A percentile compares a stretch with the other conserved stretches of the same genome.
Evolutionary conservation across 30 jellyfish, hydroid and myxozoan species (phyloP).

Genomic region (Aurelia aurita complex sp. Pacific): DNA sequence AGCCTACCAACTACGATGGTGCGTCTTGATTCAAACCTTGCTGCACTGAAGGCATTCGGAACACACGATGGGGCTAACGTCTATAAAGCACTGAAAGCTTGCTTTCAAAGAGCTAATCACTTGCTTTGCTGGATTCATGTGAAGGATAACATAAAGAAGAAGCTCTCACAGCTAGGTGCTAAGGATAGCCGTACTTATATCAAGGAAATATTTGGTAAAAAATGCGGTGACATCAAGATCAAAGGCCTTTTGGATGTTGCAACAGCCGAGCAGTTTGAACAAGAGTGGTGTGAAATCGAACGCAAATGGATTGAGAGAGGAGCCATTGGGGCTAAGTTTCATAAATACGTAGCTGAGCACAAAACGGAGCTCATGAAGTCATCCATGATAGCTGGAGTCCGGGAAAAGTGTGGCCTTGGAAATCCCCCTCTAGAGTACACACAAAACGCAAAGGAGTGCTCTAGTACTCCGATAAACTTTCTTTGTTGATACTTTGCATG

Average conservation of each 20-base stretch:
- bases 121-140: slow-evolving; percentile 49
- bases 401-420: slow-evolving; percentile 59
- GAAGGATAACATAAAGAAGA: slow-evolving; percentile 43
- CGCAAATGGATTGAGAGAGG: slow-evolving; percentile 24
- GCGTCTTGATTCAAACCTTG: slow-evolving; percentile 31
- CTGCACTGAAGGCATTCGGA: slow-evolving; percentile 38
- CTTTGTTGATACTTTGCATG: too few relatives aligned
- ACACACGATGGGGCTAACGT: slow-evolving; percentile 34
- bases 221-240: slow-evolving; percentile 19
- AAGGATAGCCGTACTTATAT: neutral
- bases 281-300: slow-evolving; percentile 16
- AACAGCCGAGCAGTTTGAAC: slow-evolving; percentile 24
- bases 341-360: slow-evolving; percentile 13
- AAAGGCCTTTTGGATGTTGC: slow-evolving; percentile 7
- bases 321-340: slow-evolving; percentile 12
- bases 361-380: slow-evolving; percentile 28
- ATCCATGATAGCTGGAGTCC: slow-evolving; percentile 21
- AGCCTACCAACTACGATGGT: slow-evolving; percentile 50
- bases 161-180: slow-evolving; percentile 5
- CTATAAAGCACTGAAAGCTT: neutral
- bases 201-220: slow-evolving; percentile 20
- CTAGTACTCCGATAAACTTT: too few relatives aligned
- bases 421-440: slow-evolving; percentile 34
- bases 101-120: slow-evolving; percentile 32
- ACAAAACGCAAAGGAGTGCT: slow-evolving; percentile 26